These are phyloP conservation scores for Microvelia longipes DNA, from an alignment of 1,140 invertebrate genomes.

Conservation along the genomic window DNA sequence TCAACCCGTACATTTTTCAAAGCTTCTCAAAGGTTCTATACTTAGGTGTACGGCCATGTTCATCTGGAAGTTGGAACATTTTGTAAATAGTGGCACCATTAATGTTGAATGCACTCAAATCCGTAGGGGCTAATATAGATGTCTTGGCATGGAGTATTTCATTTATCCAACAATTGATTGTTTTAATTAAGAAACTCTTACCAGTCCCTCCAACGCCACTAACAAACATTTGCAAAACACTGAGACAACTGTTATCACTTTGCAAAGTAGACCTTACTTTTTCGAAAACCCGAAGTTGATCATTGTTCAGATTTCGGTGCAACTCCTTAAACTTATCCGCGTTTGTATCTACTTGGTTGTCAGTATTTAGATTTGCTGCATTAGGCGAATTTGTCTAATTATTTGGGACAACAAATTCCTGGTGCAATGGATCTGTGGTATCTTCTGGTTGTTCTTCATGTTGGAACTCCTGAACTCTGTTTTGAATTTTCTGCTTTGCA, in stretches of 20 bases:
- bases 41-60: constrained; percentile 17
- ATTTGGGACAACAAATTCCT: neutral
- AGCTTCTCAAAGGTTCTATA: constrained; percentile 15
- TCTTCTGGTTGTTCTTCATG: neutral
- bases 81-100: neutral
- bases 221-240: neutral
- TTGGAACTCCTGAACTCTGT: neutral
- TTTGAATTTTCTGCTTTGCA: neutral
- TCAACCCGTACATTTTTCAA: constrained; percentile 21
- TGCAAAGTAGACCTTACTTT: too few relatives aligned
- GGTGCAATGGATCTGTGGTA: neutral
- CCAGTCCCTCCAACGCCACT: neutral
- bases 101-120: neutral
- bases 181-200: neutral
- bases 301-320: neutral
- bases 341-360: neutral
- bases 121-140: neutral
- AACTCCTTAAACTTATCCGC: neutral
- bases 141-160: neutral
- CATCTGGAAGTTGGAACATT: constrained; percentile 16
- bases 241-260: too few relatives aligned
- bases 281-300: too few relatives aligned
- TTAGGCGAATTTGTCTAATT: neutral
- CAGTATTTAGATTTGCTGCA: neutral
- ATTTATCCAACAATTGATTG: neutral